Evolutionary conservation across 2,113 vertebrate genomes (phyloP).

Genomic region (Casuarius casuarius): DNA sequence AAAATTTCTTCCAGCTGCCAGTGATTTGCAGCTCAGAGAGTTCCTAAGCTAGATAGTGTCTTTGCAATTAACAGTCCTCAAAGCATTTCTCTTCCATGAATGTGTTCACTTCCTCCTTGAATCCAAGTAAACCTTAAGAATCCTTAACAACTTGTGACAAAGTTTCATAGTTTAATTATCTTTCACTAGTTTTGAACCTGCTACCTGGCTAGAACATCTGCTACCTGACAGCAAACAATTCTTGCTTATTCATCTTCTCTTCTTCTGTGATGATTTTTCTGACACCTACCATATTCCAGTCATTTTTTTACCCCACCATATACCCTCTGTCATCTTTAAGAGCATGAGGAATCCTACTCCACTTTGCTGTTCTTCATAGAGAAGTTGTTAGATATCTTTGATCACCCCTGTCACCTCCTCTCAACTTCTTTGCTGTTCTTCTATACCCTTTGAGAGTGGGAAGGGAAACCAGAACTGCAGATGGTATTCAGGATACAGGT

Average conservation of each 20-base stretch:
- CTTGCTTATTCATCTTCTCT: neutral
- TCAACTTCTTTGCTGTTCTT: neutral
- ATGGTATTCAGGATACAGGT: neutral
- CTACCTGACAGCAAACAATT: neutral
- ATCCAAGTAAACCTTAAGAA: neutral
- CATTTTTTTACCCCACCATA: neutral
- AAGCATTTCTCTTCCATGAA: neutral
- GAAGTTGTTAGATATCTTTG: neutral
- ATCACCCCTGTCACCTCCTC: neutral
- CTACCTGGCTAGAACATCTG: neutral
- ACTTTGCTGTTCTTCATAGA: neutral
- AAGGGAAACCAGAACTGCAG: neutral
- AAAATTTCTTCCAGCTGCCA: neutral
- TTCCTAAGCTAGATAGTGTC: neutral
- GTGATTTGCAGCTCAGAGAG: neutral
- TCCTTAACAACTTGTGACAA: neutral
- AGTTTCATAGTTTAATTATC: neutral
- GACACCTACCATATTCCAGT: neutral
- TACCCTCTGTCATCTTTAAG: neutral
- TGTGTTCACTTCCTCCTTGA: neutral
- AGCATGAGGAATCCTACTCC: neutral
- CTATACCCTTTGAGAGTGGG: neutral
- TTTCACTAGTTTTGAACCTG: neutral
- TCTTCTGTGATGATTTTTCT: neutral
- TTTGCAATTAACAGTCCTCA: neutral